These are phyloP conservation scores for Maconellicoccus hirsutus DNA, from an alignment of 1,140 invertebrate genomes.

Conservation along the genomic window DNA sequence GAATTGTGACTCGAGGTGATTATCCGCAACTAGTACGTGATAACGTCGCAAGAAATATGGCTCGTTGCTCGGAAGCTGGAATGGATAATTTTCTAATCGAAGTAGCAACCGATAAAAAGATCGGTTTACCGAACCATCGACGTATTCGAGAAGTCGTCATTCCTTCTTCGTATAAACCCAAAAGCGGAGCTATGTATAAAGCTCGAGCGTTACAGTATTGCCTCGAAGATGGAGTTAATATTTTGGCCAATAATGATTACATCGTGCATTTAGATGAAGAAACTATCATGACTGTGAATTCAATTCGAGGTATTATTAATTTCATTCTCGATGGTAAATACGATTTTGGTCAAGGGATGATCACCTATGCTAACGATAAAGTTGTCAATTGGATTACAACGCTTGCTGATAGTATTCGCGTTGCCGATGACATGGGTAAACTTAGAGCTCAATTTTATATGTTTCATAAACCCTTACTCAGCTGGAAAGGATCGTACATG, in stretches of 20 bases:
- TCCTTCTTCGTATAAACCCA: constrained; percentile 71
- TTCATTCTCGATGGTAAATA: constrained; percentile 91
- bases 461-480: constrained; percentile 91
- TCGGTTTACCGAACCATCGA: constrained; percentile 60
- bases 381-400: constrained; percentile 96
- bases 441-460: constrained; percentile 81
- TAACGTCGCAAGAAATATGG: constrained; percentile 82
- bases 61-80: constrained; percentile 76
- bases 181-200: constrained; percentile 86
- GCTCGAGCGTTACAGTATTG: constrained; percentile 92
- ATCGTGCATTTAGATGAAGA: constrained; percentile 98
- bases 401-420: constrained; percentile 87
- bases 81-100: constrained; percentile 95
- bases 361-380: constrained; percentile 94
- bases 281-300: constrained; percentile 86
- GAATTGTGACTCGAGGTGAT: constrained; percentile 90
- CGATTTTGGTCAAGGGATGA: constrained; percentile 93
- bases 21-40: constrained; percentile 81
- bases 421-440: constrained; percentile 95
- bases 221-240: constrained; percentile 80
- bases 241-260: constrained; percentile 83
- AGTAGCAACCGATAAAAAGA: constrained; percentile 87
- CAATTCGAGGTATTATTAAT: constrained; percentile 82
- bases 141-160: constrained; percentile 74
- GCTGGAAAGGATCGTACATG: constrained; percentile 95